Base-by-base conservation (phyloP, 2,797 vertebrate genomes). In the Columba guinea region DNA sequence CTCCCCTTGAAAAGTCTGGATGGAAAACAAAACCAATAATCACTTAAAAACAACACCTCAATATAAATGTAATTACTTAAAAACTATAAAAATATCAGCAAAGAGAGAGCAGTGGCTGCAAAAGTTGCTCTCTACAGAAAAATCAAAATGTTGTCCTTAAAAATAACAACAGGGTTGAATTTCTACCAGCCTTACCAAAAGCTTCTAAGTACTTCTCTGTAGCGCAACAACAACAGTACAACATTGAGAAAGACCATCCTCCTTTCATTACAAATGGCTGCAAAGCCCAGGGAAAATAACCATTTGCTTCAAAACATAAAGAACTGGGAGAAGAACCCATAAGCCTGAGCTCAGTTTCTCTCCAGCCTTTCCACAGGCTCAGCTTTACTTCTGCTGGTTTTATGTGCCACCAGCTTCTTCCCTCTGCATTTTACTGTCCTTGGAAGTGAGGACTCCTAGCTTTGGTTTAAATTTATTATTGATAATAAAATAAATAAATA, bases 401-500 rank as follows among this genome's bases (percentile, higher is more conserved):
- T n/a, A 27, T 12, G 44, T 78, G 78, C 52, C 87, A 80, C 82
- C 87, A 89, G 88, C 92, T 84, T 24, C 90, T 84, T 37, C 77
- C 53, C 27, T 24, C 85, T 67, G 46, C 9, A 10, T 88, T 93
- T 93, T 73, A 71, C 87, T 41, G 79, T 22, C 91, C 94, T 92
- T 85, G 63, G 37, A 62, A 88, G 77, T 7, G 16, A 65, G 4
- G 63, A 55, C 71, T n/a, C 19, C 44, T 4, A 34, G 80, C 79
- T 58, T 26, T 4, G 60, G 5, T 26, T 77, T 83, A 68, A 80
- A 95, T 95, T 87, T 88, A 96, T 96, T 96, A 95, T 94, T 96
- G 87, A 94, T 90, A 93, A 71, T 93, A 92, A 95, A 96, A 89
- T 89, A 90, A 96, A 94, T 92, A 93, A 96, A 86, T 89, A 93